phyloP scores from a whole-genome alignment of 2,113 vertebrate species.

The Calyptommatus sinebrachiatus region DNA sequence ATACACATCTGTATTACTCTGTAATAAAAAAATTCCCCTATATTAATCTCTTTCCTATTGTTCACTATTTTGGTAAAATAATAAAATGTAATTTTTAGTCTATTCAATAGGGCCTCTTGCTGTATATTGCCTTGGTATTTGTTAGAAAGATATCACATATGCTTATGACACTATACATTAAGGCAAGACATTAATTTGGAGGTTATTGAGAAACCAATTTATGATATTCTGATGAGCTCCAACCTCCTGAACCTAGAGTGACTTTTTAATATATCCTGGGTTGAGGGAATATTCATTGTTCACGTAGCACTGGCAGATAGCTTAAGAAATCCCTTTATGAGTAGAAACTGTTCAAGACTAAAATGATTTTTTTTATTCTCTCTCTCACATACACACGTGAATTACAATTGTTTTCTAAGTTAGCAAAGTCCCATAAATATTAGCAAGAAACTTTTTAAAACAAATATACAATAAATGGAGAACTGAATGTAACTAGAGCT shows the following conservation, averaged over 20 bases:
- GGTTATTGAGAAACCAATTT: neutral
- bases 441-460: neutral
- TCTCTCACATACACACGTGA: no score
- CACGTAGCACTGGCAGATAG: neutral
- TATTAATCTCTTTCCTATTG: neutral
- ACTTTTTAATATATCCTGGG: neutral
- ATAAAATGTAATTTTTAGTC: neutral
- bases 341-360: neutral
- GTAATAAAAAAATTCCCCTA: no score
- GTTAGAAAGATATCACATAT: neutral
- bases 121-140: neutral
- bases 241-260: neutral
- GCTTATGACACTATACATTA: neutral
- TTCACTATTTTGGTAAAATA: neutral
- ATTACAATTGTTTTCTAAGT: neutral
- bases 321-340: neutral
- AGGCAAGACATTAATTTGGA: neutral
- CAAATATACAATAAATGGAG: neutral
- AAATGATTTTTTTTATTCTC: neutral
- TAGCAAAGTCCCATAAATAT: neutral
- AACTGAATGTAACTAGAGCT: neutral
- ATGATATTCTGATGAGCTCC: neutral
- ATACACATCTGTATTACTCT: no score
- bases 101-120: neutral
- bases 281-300: neutral